Evolutionary conservation across 2,797 vertebrate species (phyloP), one percentile per base, ranked within the genome.

Genomic region (Macrochelys suwanniensis): DNA sequence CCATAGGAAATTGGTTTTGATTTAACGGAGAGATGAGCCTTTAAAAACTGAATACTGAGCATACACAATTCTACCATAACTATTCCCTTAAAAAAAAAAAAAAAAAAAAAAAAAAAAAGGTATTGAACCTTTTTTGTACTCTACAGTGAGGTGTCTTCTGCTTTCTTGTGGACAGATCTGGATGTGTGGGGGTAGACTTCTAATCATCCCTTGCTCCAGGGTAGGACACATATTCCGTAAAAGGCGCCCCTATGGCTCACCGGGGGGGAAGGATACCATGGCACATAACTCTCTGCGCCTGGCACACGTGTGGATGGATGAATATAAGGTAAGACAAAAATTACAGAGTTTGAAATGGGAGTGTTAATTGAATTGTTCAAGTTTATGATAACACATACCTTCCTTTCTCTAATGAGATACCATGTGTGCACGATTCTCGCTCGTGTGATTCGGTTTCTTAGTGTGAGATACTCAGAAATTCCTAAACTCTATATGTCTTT

Each of bases 181-280:
- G 99, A 99, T 99, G 99, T 99, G 99, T 87, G 99, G 99, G 0
- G 99, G 99, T 1, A 98, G 98, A 96, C 99, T 99, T 80, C 96
- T 99, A 88, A 99, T 99, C 97, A 98, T 99, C 89, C 99, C 99
- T 4, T 99, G 99, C 98, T 99, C 99, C 89, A 98, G 99, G 79
- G 99, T 99, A 1, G 99, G 99, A 7, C 99, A 99, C 95, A 99
- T 99, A 92, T 99, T 99, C 97, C 99, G 99, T 42, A 99, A 99
- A 95, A 98, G 99, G 33, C 98, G 99, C 1, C 99, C 99, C 0
- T 99, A 99, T 5, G 99, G 99, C 7, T 99, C 99, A 0, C 99
- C 99, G 0, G 99, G 99, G 1, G 99, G 99, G 2, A 99, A 99
- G 96, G 99, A 99, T 98, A 99, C 99, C 11, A 99, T 99, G 99